phyloP scores from a whole-genome alignment of 1,140 invertebrate species.

The Hylyphantes graminicola region DNA sequence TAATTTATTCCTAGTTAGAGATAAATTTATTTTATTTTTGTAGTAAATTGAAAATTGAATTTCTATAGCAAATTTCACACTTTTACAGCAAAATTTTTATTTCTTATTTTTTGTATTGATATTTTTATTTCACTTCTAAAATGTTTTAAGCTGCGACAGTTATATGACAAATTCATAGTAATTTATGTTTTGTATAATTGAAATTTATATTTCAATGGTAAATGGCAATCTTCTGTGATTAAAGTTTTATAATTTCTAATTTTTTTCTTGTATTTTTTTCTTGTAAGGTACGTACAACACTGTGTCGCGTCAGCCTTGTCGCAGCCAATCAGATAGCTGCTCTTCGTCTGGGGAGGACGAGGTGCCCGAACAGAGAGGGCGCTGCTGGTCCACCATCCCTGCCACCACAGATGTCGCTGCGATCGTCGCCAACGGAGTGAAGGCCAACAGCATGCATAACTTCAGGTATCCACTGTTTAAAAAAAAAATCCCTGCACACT shows the following conservation, averaged over 20 bases:
- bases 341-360: constrained; percentile 21
- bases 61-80: no score
- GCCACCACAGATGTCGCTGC: constrained; percentile 26
- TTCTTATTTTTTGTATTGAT: no score
- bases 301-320: constrained; percentile 15
- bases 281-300: constrained; percentile 8
- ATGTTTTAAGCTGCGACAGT: no score
- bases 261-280: neutral
- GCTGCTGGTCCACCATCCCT: constrained; percentile 49
- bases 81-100: no score
- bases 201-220: neutral
- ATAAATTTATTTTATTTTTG: no score
- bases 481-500: no score
- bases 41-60: no score
- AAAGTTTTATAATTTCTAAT: neutral
- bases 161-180: no score
- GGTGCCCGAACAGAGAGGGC: constrained; percentile 3
- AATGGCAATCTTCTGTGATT: neutral
- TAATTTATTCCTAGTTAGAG: no score
- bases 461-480: no score
- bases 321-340: constrained; percentile 33
- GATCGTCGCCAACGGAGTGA: neutral
- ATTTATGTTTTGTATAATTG: neutral
- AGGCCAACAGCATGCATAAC: neutral
- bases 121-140: no score